Percentiles rank a stretch among this genome's conserved stretches.
Evolutionary conservation across 2,113 vertebrate species (phyloP).

Genomic region (Balaeniceps rex): DNA sequence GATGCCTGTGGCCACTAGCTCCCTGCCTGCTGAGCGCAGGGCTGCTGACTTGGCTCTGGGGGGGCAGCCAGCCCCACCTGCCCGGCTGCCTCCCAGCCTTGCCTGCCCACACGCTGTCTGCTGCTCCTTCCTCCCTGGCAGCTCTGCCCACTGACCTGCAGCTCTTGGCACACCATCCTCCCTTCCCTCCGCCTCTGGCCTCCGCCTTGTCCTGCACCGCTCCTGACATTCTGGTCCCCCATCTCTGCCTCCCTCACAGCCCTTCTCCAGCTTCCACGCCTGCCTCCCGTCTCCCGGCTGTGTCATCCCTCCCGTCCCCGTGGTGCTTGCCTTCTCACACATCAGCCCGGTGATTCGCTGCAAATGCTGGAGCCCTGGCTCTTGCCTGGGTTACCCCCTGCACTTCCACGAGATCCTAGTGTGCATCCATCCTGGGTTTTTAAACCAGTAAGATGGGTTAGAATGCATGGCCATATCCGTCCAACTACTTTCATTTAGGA

Average conservation of each 20-base stretch:
- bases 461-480: background rate
- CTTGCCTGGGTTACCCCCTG: background rate
- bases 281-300: background rate
- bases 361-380: fast-evolving
- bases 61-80: background rate
- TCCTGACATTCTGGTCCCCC: fast-evolving
- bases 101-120: background rate
- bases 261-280: background rate
- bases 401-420: background rate
- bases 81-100: background rate
- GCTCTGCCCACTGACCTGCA: background rate
- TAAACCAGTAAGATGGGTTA: background rate
- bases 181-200: background rate
- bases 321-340: background rate
- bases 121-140: background rate
- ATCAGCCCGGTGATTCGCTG: background rate
- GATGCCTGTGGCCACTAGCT: background rate
- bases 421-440: background rate
- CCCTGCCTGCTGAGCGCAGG: background rate
- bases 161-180: background rate
- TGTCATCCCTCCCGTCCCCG: fast-evolving
- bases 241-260: background rate
- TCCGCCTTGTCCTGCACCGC: fast-evolving
- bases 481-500: background rate
- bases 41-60: background rate